These are phyloP conservation scores for Antheraea assamensis DNA, from an alignment of 2,888 invertebrate genomes.

Conservation along the genomic window DNA sequence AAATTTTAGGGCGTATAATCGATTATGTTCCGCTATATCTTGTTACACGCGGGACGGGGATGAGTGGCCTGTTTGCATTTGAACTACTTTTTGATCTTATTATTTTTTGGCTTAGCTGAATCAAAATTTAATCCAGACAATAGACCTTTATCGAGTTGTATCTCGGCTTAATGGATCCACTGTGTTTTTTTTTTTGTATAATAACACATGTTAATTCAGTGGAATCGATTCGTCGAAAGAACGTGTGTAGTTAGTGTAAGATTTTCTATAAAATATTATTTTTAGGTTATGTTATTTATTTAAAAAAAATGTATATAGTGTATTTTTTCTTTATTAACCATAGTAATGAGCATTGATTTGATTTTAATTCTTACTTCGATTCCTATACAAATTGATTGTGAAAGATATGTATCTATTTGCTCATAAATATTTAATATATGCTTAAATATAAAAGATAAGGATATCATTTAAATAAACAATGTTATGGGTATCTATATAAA, in stretches of 20 bases:
- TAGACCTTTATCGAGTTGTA: slow-evolving; percentile 7
- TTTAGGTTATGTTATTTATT: too few species aligned
- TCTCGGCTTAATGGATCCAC: slow-evolving; percentile 6
- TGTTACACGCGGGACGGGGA: slow-evolving; percentile 53
- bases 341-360: too few species aligned
- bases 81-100: slow-evolving; percentile 37
- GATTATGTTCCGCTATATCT: slow-evolving; percentile 69
- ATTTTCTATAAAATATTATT: too few species aligned
- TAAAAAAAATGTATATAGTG: too few species aligned
- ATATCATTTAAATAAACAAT: neutral
- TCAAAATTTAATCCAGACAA: slow-evolving; percentile 14
- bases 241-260: neutral
- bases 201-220: slow-evolving; percentile 8
- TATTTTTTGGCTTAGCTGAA: slow-evolving; percentile 15
- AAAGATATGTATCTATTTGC: too few species aligned
- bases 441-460: neutral
- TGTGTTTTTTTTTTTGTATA: neutral
- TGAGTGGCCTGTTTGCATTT: slow-evolving; percentile 41
- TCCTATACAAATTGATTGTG: too few species aligned
- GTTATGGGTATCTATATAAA: neutral
- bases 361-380: too few species aligned
- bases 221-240: neutral
- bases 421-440: neutral
- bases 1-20: slow-evolving; percentile 69
- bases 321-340: too few species aligned